A percentile compares a stretch with the other conserved stretches of the same genome.
Evolutionary conservation across 30 jellyfish, hydroid and myxozoan genomes (phyloP).

Genomic region (Turritopsis rubra): DNA sequence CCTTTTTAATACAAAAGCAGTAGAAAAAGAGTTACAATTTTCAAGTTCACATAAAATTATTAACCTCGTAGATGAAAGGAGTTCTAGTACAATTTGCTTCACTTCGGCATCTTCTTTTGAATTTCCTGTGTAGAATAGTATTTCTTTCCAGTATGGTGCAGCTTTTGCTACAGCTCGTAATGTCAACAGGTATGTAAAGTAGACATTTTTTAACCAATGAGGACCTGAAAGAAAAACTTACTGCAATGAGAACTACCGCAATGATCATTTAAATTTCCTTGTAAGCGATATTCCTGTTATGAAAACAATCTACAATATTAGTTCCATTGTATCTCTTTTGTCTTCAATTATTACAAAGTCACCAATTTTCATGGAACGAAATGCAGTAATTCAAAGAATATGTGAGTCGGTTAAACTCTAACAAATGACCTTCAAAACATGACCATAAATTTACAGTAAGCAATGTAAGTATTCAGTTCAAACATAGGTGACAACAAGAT

Average conservation of each 20-base stretch:
- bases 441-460: no score
- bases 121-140: conserved; percentile 75
- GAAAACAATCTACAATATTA: no score
- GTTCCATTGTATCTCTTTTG: no score
- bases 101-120: conserved; percentile 52
- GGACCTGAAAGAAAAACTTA: conserved; percentile 58
- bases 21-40: no score
- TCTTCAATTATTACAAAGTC: no score
- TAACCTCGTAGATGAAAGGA: conserved; percentile 53
- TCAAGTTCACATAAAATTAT: neutral
- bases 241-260: neutral
- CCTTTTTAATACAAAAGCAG: neutral
- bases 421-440: no score
- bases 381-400: no score
- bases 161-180: conserved; percentile 91
- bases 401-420: no score
- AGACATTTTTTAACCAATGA: conserved; percentile 75
- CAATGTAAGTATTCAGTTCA: no score
- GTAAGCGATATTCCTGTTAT: neutral
- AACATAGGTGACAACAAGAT: no score
- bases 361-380: no score
- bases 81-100: conserved; percentile 43
- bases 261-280: neutral
- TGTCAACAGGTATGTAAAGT: conserved; percentile 71
- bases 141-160: conserved; percentile 86